Base-by-base conservation (phyloP, 1,140 invertebrate species). In the Drosophila lowei region DNA sequence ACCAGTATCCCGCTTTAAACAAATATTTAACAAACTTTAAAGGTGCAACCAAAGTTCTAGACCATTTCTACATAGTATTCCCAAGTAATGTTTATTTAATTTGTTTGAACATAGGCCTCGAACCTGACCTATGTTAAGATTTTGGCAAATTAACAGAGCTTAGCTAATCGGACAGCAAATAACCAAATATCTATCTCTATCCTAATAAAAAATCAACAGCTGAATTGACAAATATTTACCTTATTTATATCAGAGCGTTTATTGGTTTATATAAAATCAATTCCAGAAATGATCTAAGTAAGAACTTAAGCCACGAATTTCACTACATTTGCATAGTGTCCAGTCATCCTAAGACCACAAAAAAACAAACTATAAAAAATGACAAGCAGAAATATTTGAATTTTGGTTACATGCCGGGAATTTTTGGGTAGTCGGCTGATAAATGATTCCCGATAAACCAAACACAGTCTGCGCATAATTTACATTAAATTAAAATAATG, bases 91-190 rank as follows among this genome's bases (percentile, higher is more conserved):
- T 74, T 74, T 73, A 18, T 13, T 30, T 38, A 54, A 30, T 13
- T 53, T 52, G 49, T 65, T 74, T 49, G 56, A 59, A 13, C 15
- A 42, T 73, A 42, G 48, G 44, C 15, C 15, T 41, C 30, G 41
- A 41, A 55, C 55, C 60, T 77, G 75, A 77, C 73, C 73, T 77
- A 76, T 55, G 72, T 30, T 58, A 76, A 77, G 59, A 48, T 16
- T 50, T 57, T 41, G 52, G n/a, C 30, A 52, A 73, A 73, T 73
- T 73, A 73, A 71, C 61, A 73, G 57, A 48, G 46, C 50, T 43
- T 53, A 64, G 53, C 59, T 64, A 73, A 73, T 52, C 47, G 2
- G 3, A 42, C 34, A 43, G 49, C 47, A 68, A 49, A 49, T 59
- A 64, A 49, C 18, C 28, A 21, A 28, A 30, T 25, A 56, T 56